Evolutionary conservation across 2,888 invertebrate genomes (phyloP), one percentile per base, ranked within the genome.

Genomic region (Lepeophtheirus nordmannii): DNA sequence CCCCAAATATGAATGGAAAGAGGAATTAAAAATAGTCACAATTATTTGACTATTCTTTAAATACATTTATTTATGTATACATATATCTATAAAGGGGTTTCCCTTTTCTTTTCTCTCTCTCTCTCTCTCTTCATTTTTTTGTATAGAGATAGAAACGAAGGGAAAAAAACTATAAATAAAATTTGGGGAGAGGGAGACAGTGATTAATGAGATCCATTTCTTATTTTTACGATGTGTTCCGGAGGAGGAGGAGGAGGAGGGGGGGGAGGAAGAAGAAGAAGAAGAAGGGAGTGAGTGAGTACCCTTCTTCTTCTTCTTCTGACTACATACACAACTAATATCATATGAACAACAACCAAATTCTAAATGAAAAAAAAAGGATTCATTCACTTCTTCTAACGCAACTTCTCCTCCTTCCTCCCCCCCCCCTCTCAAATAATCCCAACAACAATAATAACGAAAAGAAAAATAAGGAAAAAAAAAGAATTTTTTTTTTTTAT

Each of bases 61-160:
- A 30, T 30, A 30, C 2, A 30, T 30, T 5, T 5, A 30, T 30
- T 5, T 7, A 30, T 30, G 2, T 30, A 30, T 30, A 30, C 7
- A 30, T 30, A 30, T 30, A 30, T 30, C 2, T 5, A 30, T 30
- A 30, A 30, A 30, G 7, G 30, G 30, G 30, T 30, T 30, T 30
- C 30, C 30, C 30, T 30, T 30, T n/a, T n/a, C n/a, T n/a, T n/a
- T n/a, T 30, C 30, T 30, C 30, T 30, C 30, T 30, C 30, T 30
- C n/a, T 30, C 30, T 30, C 30, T 30, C 30, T 30, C 30, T 30
- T 30, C 30, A 30, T 80, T 73, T 87, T n/a, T 56, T 30, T 37
- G 56, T 14, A 67, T 17, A 57, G 10, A 30, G 64, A 89, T 89
- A 89, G 64, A 59, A 58, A 22, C 20, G 17, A 62, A 46, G 56